Conservation (phyloP, 2,797 vertebrate species). For the Eleutherodactylus coqui region DNA sequence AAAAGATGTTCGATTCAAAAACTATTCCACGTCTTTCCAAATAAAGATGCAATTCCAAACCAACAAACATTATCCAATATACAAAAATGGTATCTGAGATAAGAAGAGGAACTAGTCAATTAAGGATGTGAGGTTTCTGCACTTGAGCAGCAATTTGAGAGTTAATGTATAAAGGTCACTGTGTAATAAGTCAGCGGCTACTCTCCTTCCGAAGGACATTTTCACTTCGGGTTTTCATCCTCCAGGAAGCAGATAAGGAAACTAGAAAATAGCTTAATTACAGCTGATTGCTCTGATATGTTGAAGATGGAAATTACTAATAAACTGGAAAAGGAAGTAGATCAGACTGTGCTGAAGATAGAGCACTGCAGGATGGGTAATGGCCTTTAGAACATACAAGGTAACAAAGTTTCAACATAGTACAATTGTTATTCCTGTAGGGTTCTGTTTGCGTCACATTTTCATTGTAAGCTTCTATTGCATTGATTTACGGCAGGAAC, state of each 20-base stretch:
- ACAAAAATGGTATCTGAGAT: not conserved
- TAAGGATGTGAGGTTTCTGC: not conserved
- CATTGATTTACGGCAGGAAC: no score
- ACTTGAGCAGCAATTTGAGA: not conserved
- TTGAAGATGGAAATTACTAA: slow-evolving; percentile 24
- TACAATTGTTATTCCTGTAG: not conserved
- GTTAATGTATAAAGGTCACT: not conserved
- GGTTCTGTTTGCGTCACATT: no score
- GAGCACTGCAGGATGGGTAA: not conserved
- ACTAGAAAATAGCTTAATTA: slow-evolving; percentile 17
- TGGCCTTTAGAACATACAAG: not conserved
- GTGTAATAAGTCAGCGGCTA: not conserved
- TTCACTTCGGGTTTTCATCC: not conserved
- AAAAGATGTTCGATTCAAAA: not conserved
- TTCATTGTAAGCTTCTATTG: no score
- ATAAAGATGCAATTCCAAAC: not conserved
- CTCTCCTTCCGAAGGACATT: not conserved
- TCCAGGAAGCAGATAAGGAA: slow-evolving; percentile 43
- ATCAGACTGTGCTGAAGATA: slow-evolving; percentile 9
- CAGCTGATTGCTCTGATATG: slow-evolving; percentile 7
- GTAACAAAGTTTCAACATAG: not conserved
- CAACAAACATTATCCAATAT: not conserved
- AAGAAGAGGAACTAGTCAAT: not conserved
- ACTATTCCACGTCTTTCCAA: not conserved
- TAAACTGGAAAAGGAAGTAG: slow-evolving; percentile 25